Percentiles rank a stretch among this genome's conserved stretches.
phyloP scores from a whole-genome alignment of 2,888 invertebrate species.

The Drosophila sordidula region DNA sequence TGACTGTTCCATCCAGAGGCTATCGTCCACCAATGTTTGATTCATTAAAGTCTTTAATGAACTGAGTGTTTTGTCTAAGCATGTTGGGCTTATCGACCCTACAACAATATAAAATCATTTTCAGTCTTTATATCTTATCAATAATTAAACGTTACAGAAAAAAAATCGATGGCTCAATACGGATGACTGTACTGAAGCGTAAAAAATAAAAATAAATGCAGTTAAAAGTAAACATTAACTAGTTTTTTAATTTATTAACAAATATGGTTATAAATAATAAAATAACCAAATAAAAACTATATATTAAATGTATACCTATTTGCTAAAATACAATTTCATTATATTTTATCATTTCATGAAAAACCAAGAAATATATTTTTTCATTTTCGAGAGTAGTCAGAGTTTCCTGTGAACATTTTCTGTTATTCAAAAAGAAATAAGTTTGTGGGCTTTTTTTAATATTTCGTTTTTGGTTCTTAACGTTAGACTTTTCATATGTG shows the following conservation, averaged over 20 bases:
- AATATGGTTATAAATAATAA: conserved; percentile 4
- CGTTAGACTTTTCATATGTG: too few relatives aligned
- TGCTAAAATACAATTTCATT: background rate
- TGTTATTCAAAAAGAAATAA: too few relatives aligned
- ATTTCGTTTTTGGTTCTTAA: too few relatives aligned
- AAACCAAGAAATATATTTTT: too few relatives aligned
- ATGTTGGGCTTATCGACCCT: conserved; percentile 43
- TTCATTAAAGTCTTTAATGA: conserved; percentile 72
- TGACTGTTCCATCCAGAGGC: conserved; percentile 81
- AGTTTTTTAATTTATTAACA: conserved; percentile 9
- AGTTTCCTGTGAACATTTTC: too few relatives aligned
- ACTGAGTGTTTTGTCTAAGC: conserved; percentile 51
- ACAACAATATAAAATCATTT: conserved; percentile 41
- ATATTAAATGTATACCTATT: conserved; percentile 1
- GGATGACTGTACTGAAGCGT: conserved; percentile 10
- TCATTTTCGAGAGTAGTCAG: too few relatives aligned
- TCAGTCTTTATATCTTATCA: conserved; percentile 8
- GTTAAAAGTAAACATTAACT: conserved; percentile 2
- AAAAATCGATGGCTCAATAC: conserved; percentile 1
- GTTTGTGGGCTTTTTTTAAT: too few relatives aligned
- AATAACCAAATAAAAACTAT: conserved; percentile 5
- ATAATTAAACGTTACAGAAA: conserved; percentile 8
- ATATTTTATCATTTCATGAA: background rate
- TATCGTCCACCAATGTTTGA: conserved; percentile 72
- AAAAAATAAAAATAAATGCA: conserved; percentile 9